A percentile compares a stretch with the other conserved stretches of the same genome.
Conservation (phyloP, 2,113 vertebrate species). For the Ranitomeya imitator region DNA sequence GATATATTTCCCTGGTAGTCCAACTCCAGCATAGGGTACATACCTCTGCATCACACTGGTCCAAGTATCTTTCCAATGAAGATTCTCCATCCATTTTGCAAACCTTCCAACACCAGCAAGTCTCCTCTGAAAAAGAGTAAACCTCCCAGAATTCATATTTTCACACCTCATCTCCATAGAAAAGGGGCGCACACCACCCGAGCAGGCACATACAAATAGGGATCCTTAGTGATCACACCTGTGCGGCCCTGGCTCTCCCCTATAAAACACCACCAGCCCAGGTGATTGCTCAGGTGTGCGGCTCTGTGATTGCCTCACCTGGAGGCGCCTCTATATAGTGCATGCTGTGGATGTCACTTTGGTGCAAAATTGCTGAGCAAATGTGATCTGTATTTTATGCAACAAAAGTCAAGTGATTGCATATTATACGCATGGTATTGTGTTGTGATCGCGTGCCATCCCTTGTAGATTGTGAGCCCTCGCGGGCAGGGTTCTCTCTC, state of each 20-base stretch:
- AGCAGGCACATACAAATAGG: background rate
- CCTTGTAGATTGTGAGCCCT: too few species aligned
- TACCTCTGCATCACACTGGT: slow-evolving; percentile 72
- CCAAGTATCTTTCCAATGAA: slow-evolving; percentile 78
- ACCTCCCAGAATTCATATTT: background rate
- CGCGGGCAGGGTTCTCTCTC: too few species aligned
- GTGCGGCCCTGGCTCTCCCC: background rate
- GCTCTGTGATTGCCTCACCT: background rate
- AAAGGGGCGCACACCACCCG: background rate
- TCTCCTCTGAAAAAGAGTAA: background rate
- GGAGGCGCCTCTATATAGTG: too few species aligned
- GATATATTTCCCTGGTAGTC: too few species aligned
- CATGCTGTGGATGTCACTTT: too few species aligned
- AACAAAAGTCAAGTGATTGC: too few species aligned
- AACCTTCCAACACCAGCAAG: background rate
- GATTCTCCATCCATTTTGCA: slow-evolving; percentile 72
- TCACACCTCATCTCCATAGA: background rate
- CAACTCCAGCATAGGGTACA: background rate
- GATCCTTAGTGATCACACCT: background rate
- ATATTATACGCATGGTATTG: too few species aligned
- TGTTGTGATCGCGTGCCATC: too few species aligned
- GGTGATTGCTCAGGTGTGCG: background rate
- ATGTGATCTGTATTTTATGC: too few species aligned
- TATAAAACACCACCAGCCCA: background rate
- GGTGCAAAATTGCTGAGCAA: too few species aligned